Base-by-base conservation (phyloP, 92 coral and sea anemone genomes). In the Phenganax stokvisi region DNA sequence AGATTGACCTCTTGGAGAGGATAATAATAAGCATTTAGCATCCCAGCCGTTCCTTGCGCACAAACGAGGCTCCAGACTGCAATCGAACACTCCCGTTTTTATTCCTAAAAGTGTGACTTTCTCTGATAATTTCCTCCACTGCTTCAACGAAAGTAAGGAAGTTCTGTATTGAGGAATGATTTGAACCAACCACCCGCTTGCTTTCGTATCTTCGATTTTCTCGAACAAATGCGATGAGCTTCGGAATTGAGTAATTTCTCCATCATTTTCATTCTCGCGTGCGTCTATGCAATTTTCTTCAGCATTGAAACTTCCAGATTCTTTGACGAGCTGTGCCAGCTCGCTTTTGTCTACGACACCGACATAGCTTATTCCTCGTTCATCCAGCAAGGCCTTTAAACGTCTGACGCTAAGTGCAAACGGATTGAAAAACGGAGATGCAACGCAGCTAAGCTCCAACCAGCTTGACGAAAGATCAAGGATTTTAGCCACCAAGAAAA, bases 151-250 rank as follows among this genome's bases (percentile, higher is more conserved):
- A 68, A 90, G 84, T 64, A 89, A 80, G 3, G 85, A 62, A 3
- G 47, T 52, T 52, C 69, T 79, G 51, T 65, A 54, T 68, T 84
- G 79, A 7, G 97, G 96, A 55, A 96, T 88, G 83, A 96, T 87
- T 79, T 92, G 96, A 63, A 96, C 93, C 51, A 96, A 81, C 99
- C 99, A 96, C 75, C 96, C 88, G 79, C 97, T 97, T 0, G 99
- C 99, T 71, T 96, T 96, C 17, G 99, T 96, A 84, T 96, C 99
- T 85, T 96, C 99, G 52, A 96, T 94, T 60, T 96, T 97, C 68
- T 96, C 99, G 37, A 91, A 92, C 82, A 96, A 89, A 74, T 96
- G 99, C 65, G 99, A 92, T n/a, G 92, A 93, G 10, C 96, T 89
- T 44, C 92, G 87, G 58, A 96, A 96, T 25, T 79, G 57, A 8